These are phyloP conservation scores for Carollia perspicillata DNA, from an alignment of 2,113 vertebrate species.

Conservation along the genomic window DNA sequence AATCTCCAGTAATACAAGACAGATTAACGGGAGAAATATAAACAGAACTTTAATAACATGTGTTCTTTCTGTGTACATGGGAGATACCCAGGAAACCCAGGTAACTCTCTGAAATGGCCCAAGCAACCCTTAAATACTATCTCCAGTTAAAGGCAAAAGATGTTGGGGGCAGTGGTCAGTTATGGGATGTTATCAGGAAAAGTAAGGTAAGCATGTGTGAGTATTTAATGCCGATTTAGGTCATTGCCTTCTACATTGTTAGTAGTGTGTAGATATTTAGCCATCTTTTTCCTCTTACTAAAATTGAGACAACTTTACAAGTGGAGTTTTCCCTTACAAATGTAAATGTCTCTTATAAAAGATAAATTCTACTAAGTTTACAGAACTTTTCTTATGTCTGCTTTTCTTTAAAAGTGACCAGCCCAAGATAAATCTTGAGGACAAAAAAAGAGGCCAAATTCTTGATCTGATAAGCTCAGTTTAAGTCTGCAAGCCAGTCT, in stretches of 20 bases:
- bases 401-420: not conserved
- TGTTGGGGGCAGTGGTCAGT: not conserved
- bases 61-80: not conserved
- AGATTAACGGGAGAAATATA: not conserved
- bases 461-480: not conserved
- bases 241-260: not conserved
- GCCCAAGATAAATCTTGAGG: not conserved
- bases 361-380: not conserved
- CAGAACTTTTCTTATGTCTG: not conserved
- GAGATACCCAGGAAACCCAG: not conserved
- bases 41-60: not conserved
- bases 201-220: not conserved
- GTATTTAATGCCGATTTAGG: not conserved
- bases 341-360: not conserved
- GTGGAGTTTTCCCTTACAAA: not conserved
- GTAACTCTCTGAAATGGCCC: not conserved
- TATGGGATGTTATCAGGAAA: not conserved
- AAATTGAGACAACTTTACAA: not conserved
- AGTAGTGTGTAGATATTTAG: not conserved
- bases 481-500: not conserved
- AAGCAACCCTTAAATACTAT: not conserved
- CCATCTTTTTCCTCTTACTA: not conserved
- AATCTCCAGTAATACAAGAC: not conserved
- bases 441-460: not conserved
- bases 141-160: not conserved